Percentiles rank a stretch among this genome's conserved stretches.
Conservation (phyloP, 1,140 invertebrate species). For the Adelges cooleyi region DNA sequence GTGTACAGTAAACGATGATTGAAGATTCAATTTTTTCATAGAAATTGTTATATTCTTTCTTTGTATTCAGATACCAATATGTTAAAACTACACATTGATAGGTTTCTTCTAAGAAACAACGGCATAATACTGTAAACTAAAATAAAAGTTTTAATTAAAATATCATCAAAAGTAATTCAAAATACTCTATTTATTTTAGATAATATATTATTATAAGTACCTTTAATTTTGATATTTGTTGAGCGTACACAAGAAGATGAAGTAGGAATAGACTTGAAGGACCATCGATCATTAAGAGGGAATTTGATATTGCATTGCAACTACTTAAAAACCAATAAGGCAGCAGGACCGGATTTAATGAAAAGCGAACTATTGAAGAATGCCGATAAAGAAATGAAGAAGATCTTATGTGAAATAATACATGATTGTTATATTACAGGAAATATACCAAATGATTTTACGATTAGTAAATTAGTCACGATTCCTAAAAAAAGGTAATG, state of each 20-base stretch:
- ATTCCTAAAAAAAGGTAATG: slow-evolving; percentile 1
- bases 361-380: not conserved
- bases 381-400: not conserved
- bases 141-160: too few species aligned
- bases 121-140: too few species aligned
- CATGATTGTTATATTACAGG: not conserved
- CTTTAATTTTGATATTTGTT: too few species aligned
- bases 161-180: too few species aligned
- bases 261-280: slow-evolving; percentile 1
- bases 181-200: too few species aligned
- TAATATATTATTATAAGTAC: too few species aligned
- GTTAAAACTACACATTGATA: too few species aligned
- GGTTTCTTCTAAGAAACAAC: too few species aligned
- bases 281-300: not conserved
- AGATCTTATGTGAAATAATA: not conserved
- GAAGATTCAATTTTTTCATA: too few species aligned
- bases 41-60: too few species aligned
- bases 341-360: not conserved
- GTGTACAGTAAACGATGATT: too few species aligned
- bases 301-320: not conserved
- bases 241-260: not conserved
- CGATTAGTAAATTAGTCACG: not conserved
- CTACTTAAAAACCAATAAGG: not conserved
- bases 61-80: too few species aligned
- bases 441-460: slow-evolving; percentile 1